Base-by-base conservation (phyloP, 1,140 invertebrate genomes). In the Cecropterus lyciades region DNA sequence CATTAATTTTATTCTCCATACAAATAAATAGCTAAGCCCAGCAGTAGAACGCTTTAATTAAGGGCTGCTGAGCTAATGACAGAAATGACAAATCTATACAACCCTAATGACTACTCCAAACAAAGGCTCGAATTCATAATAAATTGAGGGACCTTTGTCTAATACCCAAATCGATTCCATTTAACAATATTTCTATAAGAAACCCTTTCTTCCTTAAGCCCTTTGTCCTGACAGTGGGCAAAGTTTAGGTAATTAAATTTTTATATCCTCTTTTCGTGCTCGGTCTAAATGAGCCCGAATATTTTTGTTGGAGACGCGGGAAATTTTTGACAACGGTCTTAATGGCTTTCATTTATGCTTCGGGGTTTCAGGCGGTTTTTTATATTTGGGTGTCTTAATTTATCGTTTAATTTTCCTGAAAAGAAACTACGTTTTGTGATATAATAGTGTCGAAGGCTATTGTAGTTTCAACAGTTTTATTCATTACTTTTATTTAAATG, bases 181-280 rank as follows among this genome's bases (percentile, higher is more conserved):
- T 85, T 80, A 82, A 84, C 81, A 82, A 86, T 87, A 82, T 80
- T 87, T 75, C 80, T 75, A 79, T n/a, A n/a, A n/a, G n/a, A n/a
- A n/a, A 79, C 77, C 79, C 78, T 72, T 74, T 75, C 48, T 71
- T 51, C 49, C 64, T 80, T 79, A 76, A 72, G 73, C 75, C 67
- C 72, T 85, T 84, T 85, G 83, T 87, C 71, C 73, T 69, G 65
- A 75, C 72, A 72, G 67, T 70, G 51, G 52, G 42, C 60, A 65
- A 87, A 85, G 69, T 87, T 87, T 83, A 80, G 67, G 68, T 85
- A 87, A 89, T 89, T 87, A 87, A 85, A 83, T 82, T 87, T 89
- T 89, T 87, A 82, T 78, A 77, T 78, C 73, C 69, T 62, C 69
- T 60, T 81, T 71, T 73, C 72, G 64, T 69, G 66, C 67, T 72